Evolutionary conservation across 1,140 invertebrate genomes (phyloP).

Genomic region (Papilio polytes): DNA sequence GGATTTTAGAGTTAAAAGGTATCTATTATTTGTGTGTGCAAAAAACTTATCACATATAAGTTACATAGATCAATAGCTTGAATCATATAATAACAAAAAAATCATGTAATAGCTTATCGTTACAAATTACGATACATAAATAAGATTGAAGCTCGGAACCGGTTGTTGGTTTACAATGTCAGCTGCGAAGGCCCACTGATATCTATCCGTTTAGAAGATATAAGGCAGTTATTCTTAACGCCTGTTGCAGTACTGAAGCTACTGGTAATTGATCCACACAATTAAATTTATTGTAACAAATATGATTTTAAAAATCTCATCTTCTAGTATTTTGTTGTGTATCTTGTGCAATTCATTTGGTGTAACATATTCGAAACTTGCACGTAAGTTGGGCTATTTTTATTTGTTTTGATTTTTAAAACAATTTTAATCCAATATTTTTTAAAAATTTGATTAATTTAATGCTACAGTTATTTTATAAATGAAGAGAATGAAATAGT

Average conservation of each 20-base stretch:
- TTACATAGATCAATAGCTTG: background rate
- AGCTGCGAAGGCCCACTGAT: constrained; percentile 59
- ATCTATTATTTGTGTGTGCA: too few relatives aligned
- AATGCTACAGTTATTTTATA: background rate
- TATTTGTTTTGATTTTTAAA: background rate
- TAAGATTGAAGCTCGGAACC: constrained; percentile 49
- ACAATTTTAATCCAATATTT: background rate
- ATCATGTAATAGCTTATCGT: background rate
- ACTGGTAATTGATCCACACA: constrained; percentile 52
- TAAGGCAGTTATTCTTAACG: constrained; percentile 63
- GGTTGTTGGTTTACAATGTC: constrained; percentile 62
- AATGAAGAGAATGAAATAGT: too few relatives aligned
- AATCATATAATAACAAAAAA: background rate
- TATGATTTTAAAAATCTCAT: constrained; percentile 55
- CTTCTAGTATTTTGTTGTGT: constrained; percentile 50
- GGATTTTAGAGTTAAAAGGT: too few relatives aligned
- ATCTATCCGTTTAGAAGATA: constrained; percentile 66
- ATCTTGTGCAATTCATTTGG: constrained; percentile 50
- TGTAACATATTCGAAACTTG: constrained; percentile 58
- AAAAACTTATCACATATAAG: too few relatives aligned
- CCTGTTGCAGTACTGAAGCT: constrained; percentile 52
- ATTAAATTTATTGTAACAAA: constrained; percentile 44
- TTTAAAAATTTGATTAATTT: background rate
- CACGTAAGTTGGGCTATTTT: constrained; percentile 59
- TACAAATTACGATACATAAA: constrained; percentile 29